phyloP scores from a whole-genome alignment of 2,888 invertebrate genomes.

The Hirtodrosophila trivittata region DNA sequence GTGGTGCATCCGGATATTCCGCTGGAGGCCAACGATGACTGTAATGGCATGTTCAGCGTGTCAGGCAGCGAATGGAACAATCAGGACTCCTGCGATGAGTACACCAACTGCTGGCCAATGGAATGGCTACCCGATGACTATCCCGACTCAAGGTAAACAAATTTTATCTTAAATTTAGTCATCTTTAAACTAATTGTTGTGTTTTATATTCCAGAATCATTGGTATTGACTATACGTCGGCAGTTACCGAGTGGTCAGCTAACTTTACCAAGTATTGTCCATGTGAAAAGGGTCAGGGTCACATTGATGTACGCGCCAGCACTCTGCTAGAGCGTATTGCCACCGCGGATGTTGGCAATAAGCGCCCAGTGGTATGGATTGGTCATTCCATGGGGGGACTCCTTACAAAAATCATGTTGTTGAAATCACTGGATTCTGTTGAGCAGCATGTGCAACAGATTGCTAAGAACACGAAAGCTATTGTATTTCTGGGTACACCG shows the following conservation, averaged over 20 bases:
- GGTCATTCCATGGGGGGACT: conserved; percentile 98
- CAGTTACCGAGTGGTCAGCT: conserved; percentile 92
- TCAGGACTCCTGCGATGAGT: conserved; percentile 81
- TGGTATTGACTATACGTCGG: conserved; percentile 94
- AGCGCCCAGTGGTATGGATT: conserved; percentile 93
- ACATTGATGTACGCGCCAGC: conserved; percentile 88
- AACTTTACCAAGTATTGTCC: conserved; percentile 84
- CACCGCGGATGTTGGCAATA: conserved; percentile 90
- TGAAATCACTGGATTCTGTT: conserved; percentile 86
- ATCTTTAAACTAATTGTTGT: conserved; percentile 80
- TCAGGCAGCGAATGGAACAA: conserved; percentile 83
- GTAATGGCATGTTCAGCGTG: conserved; percentile 84
- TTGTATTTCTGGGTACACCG: conserved; percentile 95
- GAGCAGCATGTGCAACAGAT: conserved; percentile 86
- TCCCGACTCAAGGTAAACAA: conserved; percentile 85
- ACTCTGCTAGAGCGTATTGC: conserved; percentile 88
- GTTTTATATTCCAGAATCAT: conserved; percentile 85
- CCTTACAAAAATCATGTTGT: conserved; percentile 93
- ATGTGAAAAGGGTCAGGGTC: conserved; percentile 85
- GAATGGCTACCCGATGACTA: conserved; percentile 96
- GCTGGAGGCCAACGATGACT: conserved; percentile 74
- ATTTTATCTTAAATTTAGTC: background rate
- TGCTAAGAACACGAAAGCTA: conserved; percentile 90
- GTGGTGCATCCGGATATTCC: conserved; percentile 84
- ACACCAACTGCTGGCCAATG: conserved; percentile 95